Evolutionary conservation across 2,797 vertebrate genomes (phyloP).

Genomic region (Coranthus polyacanthus): DNA sequence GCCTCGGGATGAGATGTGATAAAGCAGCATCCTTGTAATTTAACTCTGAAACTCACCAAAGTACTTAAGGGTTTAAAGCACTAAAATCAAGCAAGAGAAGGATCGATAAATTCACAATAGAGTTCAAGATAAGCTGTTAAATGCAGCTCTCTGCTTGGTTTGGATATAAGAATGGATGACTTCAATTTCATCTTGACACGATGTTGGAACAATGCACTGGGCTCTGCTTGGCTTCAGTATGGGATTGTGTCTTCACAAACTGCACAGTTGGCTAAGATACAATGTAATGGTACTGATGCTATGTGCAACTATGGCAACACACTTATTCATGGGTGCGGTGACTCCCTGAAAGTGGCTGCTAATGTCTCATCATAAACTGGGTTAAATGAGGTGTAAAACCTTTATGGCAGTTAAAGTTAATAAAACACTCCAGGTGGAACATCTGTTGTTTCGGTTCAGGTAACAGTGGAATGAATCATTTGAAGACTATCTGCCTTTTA

Average conservation of each 20-base stretch:
- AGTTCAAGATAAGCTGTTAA: slow-evolving; percentile 23
- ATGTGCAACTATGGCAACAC: slow-evolving; percentile 22
- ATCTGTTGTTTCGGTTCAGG: slow-evolving; percentile 19
- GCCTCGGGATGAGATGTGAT: slow-evolving; percentile 50
- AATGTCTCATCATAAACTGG: slow-evolving; percentile 14
- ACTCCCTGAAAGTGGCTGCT: not conserved
- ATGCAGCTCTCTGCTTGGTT: slow-evolving; percentile 11
- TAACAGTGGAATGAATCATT: slow-evolving; percentile 11
- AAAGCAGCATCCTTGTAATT: slow-evolving; percentile 53
- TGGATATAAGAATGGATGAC: slow-evolving; percentile 15
- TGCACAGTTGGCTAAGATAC: not conserved
- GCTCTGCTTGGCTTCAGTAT: not conserved
- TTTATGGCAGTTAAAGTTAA: slow-evolving; percentile 22
- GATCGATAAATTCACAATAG: slow-evolving; percentile 19
- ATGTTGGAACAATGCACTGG: slow-evolving; percentile 1
- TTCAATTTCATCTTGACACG: slow-evolving; percentile 21
- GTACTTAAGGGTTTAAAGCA: slow-evolving; percentile 19
- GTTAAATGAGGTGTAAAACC: slow-evolving; percentile 49
- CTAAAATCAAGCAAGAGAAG: slow-evolving; percentile 17
- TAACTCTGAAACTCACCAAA: slow-evolving; percentile 50
- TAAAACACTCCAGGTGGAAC: slow-evolving; percentile 34
- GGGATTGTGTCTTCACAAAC: not conserved
- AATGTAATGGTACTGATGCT: not conserved
- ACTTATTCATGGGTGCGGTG: slow-evolving; percentile 3
- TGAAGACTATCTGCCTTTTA: not conserved